A percentile compares a stretch with the other conserved stretches of the same genome.
phyloP scores from a whole-genome alignment of 2,113 vertebrate genomes.

The Otocyon megalotis region DNA sequence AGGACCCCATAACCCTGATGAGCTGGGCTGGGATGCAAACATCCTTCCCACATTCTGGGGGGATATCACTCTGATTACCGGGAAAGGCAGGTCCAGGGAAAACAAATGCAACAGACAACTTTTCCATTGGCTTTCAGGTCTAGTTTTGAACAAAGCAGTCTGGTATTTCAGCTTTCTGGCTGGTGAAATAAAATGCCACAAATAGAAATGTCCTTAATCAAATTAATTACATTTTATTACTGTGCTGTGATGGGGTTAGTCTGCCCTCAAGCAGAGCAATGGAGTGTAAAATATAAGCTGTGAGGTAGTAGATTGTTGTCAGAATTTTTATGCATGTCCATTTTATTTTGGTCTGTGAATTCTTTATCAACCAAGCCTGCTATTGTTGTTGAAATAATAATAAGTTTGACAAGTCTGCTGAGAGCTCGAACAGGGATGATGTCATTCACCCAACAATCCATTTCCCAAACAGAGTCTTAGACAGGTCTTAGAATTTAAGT shows the following conservation, averaged over 20 bases:
- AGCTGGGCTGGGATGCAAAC: neutral
- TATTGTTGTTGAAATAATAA: neutral
- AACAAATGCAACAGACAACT: neutral
- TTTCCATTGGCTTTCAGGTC: neutral
- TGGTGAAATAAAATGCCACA: neutral
- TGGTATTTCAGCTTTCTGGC: slow-evolving; percentile 53
- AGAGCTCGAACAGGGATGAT: neutral
- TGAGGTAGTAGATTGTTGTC: neutral
- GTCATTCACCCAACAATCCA: accelerated
- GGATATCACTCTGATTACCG: no score
- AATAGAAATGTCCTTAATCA: neutral
- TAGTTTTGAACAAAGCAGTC: slow-evolving; percentile 43
- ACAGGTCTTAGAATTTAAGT: neutral
- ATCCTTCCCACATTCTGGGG: neutral
- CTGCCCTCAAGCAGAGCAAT: neutral
- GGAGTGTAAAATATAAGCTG: neutral
- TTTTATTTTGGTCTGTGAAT: neutral
- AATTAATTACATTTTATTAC: slow-evolving; percentile 35
- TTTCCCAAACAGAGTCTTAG: neutral
- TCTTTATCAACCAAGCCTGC: neutral
- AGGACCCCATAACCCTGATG: neutral
- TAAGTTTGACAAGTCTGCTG: neutral
- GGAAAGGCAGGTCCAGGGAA: neutral
- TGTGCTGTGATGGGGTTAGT: neutral
- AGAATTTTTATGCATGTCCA: neutral